phyloP scores from a whole-genome alignment of 1,140 invertebrate species.

The Cardiocondyla obscurior region DNA sequence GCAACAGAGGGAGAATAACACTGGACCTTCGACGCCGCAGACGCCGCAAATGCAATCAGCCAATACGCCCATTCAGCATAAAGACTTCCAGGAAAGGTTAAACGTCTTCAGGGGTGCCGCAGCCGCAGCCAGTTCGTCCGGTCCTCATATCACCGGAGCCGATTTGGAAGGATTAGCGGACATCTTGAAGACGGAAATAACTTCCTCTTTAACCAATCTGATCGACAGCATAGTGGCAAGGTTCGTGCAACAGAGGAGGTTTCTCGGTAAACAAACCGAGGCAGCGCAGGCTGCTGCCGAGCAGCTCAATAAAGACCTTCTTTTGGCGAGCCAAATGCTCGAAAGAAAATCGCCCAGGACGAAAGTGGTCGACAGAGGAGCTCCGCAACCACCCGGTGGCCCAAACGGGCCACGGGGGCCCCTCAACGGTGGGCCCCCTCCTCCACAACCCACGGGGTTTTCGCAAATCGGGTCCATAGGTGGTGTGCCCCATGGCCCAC shows the following conservation, averaged over 20 bases:
- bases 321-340: constrained; percentile 90
- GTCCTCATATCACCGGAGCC: constrained; percentile 87
- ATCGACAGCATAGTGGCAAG: constrained; percentile 94
- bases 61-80: constrained; percentile 84
- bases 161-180: constrained; percentile 95
- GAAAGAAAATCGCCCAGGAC: constrained; percentile 93
- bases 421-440: constrained; percentile 83
- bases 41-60: constrained; percentile 74
- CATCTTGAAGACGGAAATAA: constrained; percentile 94
- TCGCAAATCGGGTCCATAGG: constrained; percentile 78
- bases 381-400: constrained; percentile 80
- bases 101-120: constrained; percentile 78
- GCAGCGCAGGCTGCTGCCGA: constrained; percentile 90
- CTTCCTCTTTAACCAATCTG: constrained; percentile 91
- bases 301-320: constrained; percentile 91
- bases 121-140: constrained; percentile 81
- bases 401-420: constrained; percentile 82
- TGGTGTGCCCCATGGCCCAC: constrained; percentile 77
- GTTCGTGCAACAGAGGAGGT: constrained; percentile 91
- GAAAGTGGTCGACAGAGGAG: constrained; percentile 89
- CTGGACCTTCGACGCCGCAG: constrained; percentile 77
- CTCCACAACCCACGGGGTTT: constrained; percentile 83
- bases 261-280: constrained; percentile 90
- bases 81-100: constrained; percentile 83
- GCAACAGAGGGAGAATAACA: constrained; percentile 79